phyloP scores from a whole-genome alignment of 2,113 vertebrate species.

The Psilopsiagon aymara region DNA sequence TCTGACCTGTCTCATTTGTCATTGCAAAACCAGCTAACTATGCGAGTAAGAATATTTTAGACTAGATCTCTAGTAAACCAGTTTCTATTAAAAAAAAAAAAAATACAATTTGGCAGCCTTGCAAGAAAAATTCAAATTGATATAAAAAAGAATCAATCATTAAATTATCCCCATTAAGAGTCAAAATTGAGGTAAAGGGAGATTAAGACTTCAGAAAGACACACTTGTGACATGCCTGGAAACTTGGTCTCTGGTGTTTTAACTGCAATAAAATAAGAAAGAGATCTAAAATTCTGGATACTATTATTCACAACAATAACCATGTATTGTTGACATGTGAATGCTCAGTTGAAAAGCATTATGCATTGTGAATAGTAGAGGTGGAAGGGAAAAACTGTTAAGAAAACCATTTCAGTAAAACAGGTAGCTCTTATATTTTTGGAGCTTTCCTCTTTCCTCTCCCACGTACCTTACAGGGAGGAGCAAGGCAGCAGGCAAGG shows the following conservation, averaged over 20 bases:
- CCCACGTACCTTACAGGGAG: not conserved
- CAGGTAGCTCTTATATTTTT: not conserved
- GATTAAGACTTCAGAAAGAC: not conserved
- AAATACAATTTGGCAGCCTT: not conserved
- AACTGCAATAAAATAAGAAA: not conserved
- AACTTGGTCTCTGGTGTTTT: not conserved
- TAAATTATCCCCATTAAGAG: not conserved
- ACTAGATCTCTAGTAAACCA: not conserved
- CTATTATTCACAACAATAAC: not conserved
- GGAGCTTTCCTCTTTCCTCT: not conserved
- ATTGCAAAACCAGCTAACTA: not conserved
- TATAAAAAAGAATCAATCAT: not conserved
- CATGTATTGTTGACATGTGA: not conserved
- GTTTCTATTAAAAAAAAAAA: not conserved
- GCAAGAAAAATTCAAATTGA: not conserved
- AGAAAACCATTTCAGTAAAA: not conserved
- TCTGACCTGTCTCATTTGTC: not conserved
- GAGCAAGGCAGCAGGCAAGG: not conserved
- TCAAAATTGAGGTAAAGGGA: not conserved
- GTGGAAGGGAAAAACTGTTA: not conserved
- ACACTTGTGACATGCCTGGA: not conserved
- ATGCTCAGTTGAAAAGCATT: not conserved
- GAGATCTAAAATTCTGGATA: not conserved
- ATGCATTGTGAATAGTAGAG: not conserved
- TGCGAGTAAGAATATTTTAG: not conserved